These are phyloP conservation scores for Luscinia luscinia DNA, from an alignment of 2,797 vertebrate genomes.

Conservation along the genomic window DNA sequence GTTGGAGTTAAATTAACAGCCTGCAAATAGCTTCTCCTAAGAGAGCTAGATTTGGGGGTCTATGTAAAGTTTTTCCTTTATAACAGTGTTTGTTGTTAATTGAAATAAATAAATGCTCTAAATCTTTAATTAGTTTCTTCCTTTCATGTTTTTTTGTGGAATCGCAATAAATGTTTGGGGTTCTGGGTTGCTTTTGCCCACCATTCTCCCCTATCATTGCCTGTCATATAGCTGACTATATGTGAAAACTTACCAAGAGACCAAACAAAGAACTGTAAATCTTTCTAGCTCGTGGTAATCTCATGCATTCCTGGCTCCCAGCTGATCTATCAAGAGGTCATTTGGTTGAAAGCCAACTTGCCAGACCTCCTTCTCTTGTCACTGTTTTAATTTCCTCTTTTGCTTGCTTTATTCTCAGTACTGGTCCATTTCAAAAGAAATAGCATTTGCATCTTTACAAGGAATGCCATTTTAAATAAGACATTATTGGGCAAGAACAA, in stretches of 20 bases:
- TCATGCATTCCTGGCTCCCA: conserved; percentile 55
- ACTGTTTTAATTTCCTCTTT: conserved; percentile 74
- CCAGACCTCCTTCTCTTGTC: conserved; percentile 56
- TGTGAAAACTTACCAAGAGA: conserved; percentile 54
- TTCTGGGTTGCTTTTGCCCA: not conserved
- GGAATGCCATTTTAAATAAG: conserved; percentile 71
- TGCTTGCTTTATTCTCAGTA: conserved; percentile 63
- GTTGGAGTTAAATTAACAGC: not conserved
- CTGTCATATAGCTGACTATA: not conserved
- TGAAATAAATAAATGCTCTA: conserved; percentile 41
- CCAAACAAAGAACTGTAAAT: conserved; percentile 73
- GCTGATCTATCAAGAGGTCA: conserved; percentile 72
- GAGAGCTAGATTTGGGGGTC: not conserved
- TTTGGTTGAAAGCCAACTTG: conserved; percentile 72
- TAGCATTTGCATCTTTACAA: conserved; percentile 57
- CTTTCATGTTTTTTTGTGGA: conserved; percentile 39
- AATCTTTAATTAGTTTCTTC: conserved; percentile 26
- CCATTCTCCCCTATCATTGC: not conserved
- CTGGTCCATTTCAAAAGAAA: conserved; percentile 64
- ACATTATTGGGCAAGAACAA: conserved; percentile 59
- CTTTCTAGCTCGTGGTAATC: conserved; percentile 51
- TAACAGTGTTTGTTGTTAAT: conserved; percentile 7
- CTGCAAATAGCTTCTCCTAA: not conserved
- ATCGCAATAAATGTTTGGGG: conserved; percentile 10
- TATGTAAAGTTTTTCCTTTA: conserved; percentile 34